Percentiles rank a stretch among this genome's conserved stretches.
phyloP scores from a whole-genome alignment of 2,797 vertebrate genomes.

The Amphiprion clarkii region DNA sequence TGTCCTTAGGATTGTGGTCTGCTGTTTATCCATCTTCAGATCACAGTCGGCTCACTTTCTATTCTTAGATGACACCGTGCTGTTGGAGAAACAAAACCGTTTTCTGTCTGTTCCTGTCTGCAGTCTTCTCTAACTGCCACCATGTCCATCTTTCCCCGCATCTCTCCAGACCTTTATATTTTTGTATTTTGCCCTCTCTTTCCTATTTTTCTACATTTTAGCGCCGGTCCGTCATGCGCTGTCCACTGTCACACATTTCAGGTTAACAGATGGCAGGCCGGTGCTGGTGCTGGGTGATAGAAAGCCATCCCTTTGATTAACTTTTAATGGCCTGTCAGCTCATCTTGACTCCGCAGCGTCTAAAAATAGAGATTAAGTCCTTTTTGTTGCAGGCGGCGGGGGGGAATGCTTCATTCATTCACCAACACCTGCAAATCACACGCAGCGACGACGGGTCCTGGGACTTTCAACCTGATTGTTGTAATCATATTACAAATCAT shows the following conservation, averaged over 20 bases:
- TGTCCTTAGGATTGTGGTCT: background rate
- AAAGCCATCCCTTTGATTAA: constrained; percentile 60
- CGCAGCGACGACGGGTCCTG: constrained; percentile 1
- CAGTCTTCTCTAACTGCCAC: background rate
- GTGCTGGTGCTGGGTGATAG: constrained; percentile 31
- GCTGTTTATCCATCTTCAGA: background rate
- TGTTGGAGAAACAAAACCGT: background rate
- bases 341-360: constrained; percentile 20
- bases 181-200: background rate
- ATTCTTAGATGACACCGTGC: background rate
- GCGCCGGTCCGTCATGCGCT: background rate
- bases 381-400: constrained; percentile 35
- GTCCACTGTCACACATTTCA: background rate
- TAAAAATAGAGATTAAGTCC: constrained; percentile 70
- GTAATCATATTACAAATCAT: constrained; percentile 12
- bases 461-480: constrained; percentile 47
- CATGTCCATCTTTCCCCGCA: background rate
- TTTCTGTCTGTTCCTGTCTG: background rate
- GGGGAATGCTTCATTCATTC: constrained; percentile 23
- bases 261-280: background rate
- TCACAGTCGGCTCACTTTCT: background rate
- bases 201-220: background rate
- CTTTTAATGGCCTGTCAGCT: constrained; percentile 63
- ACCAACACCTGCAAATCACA: constrained; percentile 18
- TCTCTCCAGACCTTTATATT: background rate